phyloP scores from a whole-genome alignment of 2,113 vertebrate genomes.

The Corydoras sp. region DNA sequence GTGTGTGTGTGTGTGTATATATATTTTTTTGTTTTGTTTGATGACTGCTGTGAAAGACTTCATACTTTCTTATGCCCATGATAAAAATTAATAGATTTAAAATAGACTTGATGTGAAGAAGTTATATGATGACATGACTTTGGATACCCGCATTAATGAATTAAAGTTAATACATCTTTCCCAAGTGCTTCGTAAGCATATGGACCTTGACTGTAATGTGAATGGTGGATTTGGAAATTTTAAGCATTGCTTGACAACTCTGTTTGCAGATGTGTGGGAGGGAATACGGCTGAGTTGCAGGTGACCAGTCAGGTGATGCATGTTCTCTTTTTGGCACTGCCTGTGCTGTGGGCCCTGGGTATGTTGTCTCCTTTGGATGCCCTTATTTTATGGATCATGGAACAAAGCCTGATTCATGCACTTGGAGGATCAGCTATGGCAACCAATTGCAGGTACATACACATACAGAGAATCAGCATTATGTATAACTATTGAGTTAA shows the following conservation, averaged over 20 bases:
- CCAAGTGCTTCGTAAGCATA: no score
- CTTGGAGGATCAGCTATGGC: constrained; percentile 93
- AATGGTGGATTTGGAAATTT: neutral
- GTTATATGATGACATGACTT: no score
- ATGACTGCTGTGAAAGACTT: no score
- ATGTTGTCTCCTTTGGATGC: constrained; percentile 87
- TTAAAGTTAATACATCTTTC: no score
- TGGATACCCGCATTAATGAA: no score
- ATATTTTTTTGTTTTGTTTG: no score
- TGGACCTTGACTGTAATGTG: no score
- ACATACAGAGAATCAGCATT: neutral
- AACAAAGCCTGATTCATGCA: constrained; percentile 85
- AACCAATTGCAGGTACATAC: constrained; percentile 76
- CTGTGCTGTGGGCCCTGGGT: constrained; percentile 87
- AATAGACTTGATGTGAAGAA: no score
- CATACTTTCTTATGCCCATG: no score
- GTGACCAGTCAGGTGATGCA: constrained; percentile 87
- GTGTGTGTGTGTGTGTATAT: no score
- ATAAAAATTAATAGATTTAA: no score
- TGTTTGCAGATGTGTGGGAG: constrained; percentile 69
- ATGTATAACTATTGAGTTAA: no score
- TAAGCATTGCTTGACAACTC: neutral
- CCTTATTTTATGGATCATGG: constrained; percentile 89
- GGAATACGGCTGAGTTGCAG: constrained; percentile 70
- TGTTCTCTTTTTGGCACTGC: constrained; percentile 83